Percentiles rank a stretch among this genome's conserved stretches.
Conservation (phyloP, 2,888 invertebrate species). For the Ormyrus nitidulus region DNA sequence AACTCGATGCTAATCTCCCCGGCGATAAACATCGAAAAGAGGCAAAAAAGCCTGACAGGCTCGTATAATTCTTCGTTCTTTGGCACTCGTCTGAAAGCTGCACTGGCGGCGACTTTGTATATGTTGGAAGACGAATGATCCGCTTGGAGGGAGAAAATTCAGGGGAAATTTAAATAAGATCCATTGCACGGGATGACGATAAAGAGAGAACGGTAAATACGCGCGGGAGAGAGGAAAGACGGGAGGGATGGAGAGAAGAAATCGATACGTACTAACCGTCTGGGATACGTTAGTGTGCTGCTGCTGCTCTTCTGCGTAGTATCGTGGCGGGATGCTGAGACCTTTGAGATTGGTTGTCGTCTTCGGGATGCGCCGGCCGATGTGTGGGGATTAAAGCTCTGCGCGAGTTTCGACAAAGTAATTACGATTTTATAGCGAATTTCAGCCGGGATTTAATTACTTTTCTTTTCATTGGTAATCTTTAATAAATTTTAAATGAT, state of each 20-base stretch:
- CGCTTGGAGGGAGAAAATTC: neutral
- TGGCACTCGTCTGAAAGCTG: neutral
- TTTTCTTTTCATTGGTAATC: neutral
- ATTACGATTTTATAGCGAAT: too few species aligned
- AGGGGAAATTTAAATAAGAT: constrained; percentile 35
- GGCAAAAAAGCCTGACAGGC: too few species aligned
- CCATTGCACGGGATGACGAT: constrained; percentile 5
- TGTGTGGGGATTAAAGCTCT: neutral
- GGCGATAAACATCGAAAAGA: too few species aligned
- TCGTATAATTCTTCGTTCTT: too few species aligned
- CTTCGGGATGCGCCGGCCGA: neutral
- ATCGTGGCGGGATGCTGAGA: neutral
- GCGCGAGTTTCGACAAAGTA: neutral
- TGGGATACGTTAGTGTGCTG: neutral
- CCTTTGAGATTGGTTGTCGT: neutral
- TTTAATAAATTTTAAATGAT: too few species aligned
- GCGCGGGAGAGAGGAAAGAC: neutral
- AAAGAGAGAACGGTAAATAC: neutral
- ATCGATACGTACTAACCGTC: constrained; percentile 17
- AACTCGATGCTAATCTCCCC: too few species aligned
- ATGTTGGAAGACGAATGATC: constrained; percentile 12
- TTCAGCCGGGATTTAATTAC: neutral
- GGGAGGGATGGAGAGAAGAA: neutral
- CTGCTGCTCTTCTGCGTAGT: neutral
- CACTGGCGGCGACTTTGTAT: neutral